Conservation (phyloP, 1,140 invertebrate genomes). For the Leptoteleia sp. region DNA sequence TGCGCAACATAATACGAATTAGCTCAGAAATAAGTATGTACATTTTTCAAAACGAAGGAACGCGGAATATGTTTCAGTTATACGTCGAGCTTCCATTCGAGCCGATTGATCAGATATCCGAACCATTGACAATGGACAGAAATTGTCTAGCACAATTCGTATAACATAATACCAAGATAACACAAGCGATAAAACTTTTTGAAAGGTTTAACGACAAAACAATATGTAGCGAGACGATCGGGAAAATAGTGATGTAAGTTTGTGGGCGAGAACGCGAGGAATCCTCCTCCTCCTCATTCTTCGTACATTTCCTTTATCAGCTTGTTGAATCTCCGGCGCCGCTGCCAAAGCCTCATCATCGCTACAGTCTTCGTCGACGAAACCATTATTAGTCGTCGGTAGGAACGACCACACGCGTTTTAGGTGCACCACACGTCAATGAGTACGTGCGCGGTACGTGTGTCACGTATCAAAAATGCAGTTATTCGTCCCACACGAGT, state of each 20-base stretch:
- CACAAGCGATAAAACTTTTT: conserved; percentile 8
- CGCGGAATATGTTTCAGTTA: too few relatives aligned
- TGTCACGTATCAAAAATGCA: conserved; percentile 72
- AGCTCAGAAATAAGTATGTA: too few relatives aligned
- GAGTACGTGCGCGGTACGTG: conserved; percentile 39
- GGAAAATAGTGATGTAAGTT: conserved; percentile 34
- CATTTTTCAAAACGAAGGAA: too few relatives aligned
- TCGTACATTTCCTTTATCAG: conserved; percentile 50
- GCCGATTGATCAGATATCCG: not conserved
- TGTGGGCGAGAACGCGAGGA: conserved; percentile 44
- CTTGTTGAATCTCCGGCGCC: conserved; percentile 40
- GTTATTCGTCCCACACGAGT: conserved; percentile 69
- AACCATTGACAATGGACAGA: not conserved
- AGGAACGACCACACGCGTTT: conserved; percentile 42
- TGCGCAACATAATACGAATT: too few relatives aligned
- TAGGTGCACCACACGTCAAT: conserved; percentile 40
- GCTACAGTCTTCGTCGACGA: conserved; percentile 24
- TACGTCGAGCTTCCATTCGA: too few relatives aligned
- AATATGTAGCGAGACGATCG: conserved; percentile 21
- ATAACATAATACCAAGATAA: conserved; percentile 17
- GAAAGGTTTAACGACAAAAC: conserved; percentile 21
- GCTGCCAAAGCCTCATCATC: conserved; percentile 53
- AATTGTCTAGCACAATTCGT: not conserved
- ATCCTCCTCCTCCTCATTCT: conserved; percentile 59
- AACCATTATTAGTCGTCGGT: conserved; percentile 61